Conservation (phyloP, 2,113 vertebrate genomes). For the Entosphenus tridentatus region DNA sequence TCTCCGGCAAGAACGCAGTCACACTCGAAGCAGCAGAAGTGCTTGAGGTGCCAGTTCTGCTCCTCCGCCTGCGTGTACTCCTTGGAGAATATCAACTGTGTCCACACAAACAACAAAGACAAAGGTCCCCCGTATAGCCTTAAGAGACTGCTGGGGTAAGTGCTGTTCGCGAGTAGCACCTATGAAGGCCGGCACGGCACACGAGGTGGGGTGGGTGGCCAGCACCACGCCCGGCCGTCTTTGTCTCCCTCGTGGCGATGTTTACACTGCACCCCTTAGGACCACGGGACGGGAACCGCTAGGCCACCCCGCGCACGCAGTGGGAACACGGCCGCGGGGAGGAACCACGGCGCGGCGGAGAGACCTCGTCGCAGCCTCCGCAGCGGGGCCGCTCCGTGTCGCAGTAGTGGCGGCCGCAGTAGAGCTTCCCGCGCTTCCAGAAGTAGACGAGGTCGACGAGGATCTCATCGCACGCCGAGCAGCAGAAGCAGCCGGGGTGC, state of each 20-base stretch:
- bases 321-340: too few relatives aligned
- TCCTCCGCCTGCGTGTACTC: slow-evolving; percentile 89
- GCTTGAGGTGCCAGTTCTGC: slow-evolving; percentile 91
- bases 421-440: slow-evolving; percentile 77
- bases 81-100: slow-evolving; percentile 81
- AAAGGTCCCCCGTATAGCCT: too few relatives aligned
- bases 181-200: too few relatives aligned
- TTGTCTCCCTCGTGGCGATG: too few relatives aligned
- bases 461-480: slow-evolving; percentile 51
- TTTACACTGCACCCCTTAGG: too few relatives aligned
- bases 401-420: slow-evolving; percentile 88
- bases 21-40: slow-evolving; percentile 98
- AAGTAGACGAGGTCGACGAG: slow-evolving; percentile 99
- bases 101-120: too few relatives aligned
- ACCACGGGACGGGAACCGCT: too few relatives aligned
- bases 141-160: too few relatives aligned
- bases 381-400: slow-evolving; percentile 93
- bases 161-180: too few relatives aligned
- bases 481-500: slow-evolving; percentile 82
- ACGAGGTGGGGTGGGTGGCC: too few relatives aligned
- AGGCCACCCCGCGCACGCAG: too few relatives aligned
- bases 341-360: not conserved
- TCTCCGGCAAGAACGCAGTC: slow-evolving; percentile 71
- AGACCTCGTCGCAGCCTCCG: slow-evolving; percentile 84
- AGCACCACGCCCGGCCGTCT: too few relatives aligned